Evolutionary conservation across 2,797 vertebrate genomes (phyloP).

Genomic region (Luscinia luscinia): DNA sequence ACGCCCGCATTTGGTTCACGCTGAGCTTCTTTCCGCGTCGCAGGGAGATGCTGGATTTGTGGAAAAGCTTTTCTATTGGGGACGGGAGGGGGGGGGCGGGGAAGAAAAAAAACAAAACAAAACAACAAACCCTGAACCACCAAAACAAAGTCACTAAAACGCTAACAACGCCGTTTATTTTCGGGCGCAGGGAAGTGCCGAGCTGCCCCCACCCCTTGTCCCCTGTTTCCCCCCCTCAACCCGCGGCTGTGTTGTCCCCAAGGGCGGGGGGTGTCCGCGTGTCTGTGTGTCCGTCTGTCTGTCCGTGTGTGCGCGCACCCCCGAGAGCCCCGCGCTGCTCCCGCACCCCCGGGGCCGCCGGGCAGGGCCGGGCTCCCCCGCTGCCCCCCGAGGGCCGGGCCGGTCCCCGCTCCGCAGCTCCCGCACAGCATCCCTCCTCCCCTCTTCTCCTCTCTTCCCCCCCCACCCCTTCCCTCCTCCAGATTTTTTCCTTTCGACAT

Average conservation of each 20-base stretch:
- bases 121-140: neutral
- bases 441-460: too few species aligned
- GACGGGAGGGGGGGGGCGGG: too few species aligned
- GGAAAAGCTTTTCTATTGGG: neutral
- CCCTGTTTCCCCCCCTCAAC: neutral
- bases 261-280: neutral
- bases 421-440: too few species aligned
- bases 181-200: neutral
- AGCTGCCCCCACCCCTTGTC: neutral
- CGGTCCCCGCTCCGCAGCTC: too few species aligned
- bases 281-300: neutral
- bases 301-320: neutral
- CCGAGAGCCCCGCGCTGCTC: neutral
- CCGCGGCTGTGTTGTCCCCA: neutral
- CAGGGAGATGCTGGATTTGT: conserved; percentile 1
- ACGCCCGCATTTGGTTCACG: conserved; percentile 7
- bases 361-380: neutral
- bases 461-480: neutral
- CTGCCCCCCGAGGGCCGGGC: too few species aligned
- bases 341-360: neutral
- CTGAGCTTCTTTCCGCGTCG: conserved; percentile 51
- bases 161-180: neutral
- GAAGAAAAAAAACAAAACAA: neutral
- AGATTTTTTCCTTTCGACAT: conserved; percentile 42
- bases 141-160: neutral